phyloP scores from a whole-genome alignment of 2,888 invertebrate species.

The Drosophila pseudotalamancana region DNA sequence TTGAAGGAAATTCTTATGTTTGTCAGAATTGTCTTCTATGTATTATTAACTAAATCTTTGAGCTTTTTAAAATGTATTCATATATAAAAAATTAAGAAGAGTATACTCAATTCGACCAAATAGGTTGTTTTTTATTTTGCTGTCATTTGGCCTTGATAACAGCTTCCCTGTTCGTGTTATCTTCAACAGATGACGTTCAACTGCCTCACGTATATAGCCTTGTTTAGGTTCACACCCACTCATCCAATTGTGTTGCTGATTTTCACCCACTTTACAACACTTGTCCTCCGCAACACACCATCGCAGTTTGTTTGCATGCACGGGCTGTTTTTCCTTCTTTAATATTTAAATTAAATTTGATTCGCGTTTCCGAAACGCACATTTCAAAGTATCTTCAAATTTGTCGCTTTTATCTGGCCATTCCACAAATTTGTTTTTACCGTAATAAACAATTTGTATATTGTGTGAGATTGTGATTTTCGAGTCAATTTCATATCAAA shows the following conservation, averaged over 20 bases:
- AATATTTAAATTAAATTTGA: constrained; percentile 75
- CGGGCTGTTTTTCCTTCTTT: constrained; percentile 43
- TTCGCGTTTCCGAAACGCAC: constrained; percentile 24
- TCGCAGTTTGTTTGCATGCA: constrained; percentile 26
- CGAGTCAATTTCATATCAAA: background rate
- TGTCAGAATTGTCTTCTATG: too few species aligned
- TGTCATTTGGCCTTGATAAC: constrained; percentile 1
- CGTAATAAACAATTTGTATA: constrained; percentile 7
- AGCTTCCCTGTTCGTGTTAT: background rate
- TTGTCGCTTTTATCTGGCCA: constrained; percentile 56
- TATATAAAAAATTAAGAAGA: background rate
- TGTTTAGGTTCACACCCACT: background rate
- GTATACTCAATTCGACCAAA: background rate
- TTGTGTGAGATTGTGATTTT: constrained; percentile 5
- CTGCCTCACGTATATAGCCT: constrained; percentile 14
- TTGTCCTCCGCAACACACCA: background rate
- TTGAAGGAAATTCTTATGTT: too few species aligned
- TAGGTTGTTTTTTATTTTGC: background rate
- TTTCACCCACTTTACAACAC: constrained; percentile 29
- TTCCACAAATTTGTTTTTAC: constrained; percentile 29
- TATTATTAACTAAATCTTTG: too few species aligned
- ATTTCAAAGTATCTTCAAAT: constrained; percentile 28
- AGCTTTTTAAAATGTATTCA: too few species aligned
- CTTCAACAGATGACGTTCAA: constrained; percentile 21
- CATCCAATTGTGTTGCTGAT: constrained; percentile 21